Base-by-base conservation (phyloP, 2,113 vertebrate species). In the Albula goreensis region DNA sequence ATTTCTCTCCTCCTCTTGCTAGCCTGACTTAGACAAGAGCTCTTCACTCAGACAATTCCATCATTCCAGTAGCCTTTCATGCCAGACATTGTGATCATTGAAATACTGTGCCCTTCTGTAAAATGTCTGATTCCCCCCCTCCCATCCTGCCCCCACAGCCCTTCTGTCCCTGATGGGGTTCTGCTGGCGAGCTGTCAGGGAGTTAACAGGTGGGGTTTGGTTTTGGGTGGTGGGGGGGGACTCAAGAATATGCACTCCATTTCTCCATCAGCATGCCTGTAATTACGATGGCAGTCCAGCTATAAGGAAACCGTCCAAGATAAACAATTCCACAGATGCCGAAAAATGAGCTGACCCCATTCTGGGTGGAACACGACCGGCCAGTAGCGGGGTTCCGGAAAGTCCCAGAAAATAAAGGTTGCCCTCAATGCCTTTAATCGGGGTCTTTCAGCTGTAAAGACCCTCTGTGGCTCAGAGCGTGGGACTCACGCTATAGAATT, bases 261-360 rank as follows among this genome's bases (percentile, higher is more conserved):
- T 88, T 88, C 85, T 88, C 90, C 83, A 90, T 93, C 91, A 91
- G 88, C 89, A 91, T 90, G 90, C 63, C 84, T 3, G 85, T 88
- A 92, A 92, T 93, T 93, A 92, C 90, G 90, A 90, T 87, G 87
- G 53, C 87, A 89, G 90, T 78, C 70, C 52, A 52, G 85, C 84
- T 84, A 90, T 89, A 92, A 90, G 87, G 91, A 91, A 92, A 91
- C 82, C 79, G 49, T 86, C 78, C 86, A 90, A 93, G 89, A 92
- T 87, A 92, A 93, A 93, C 90, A 93, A 85, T 91, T 88, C 89
- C 89, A 88, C 52, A 83, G 85, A 93, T 91, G 51, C 50, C 22
- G 50, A 3, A 51, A 49, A 50, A 51, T 17, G 31, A 41, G 48
- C 50, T 80, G 79, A 19, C 12, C 50, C 50, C 48, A 19, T 80